Evolutionary conservation across 2,888 invertebrate genomes (phyloP), one percentile per base, ranked within the genome.

Genomic region (Oasisia sp.): DNA sequence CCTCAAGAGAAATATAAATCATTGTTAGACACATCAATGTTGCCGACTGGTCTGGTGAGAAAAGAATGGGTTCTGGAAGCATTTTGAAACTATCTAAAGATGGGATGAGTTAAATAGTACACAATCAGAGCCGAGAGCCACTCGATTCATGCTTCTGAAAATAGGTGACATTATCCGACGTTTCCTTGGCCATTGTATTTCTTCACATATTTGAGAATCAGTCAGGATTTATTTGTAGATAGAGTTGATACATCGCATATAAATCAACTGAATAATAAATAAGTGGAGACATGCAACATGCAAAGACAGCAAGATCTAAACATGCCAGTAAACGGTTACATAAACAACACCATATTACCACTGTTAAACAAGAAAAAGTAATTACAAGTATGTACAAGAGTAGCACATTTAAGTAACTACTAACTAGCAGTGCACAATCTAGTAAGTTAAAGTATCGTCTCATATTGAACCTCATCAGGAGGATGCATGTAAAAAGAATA

Each of bases 391-490:
- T 19, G 74, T 74, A 74, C 74, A 19, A 27, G 74, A 74, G 74
- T 74, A 74, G 27, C 74, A 74, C 74, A 74, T 74, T 74, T 74
- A 74, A 74, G 74, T 74, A 74, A 74, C 27, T 74, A 74, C 74
- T 74, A 74, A 74, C 74, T 74, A 74, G 27, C 27, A 74, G n/a
- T 74, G 74, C 74, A 74, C 74, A 74, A 74, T 50, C 50, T 19
- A 74, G 74, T 74, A 74, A 74, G 38, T 38, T 38, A 38, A 38
- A 38, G 74, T 27, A 74, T 74, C 74, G 7, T 74, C 27, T n/a
- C n/a, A 74, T 74, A 74, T 7, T 74, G 74, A 74, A 74, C 74
- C 74, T 74, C 74, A 74, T 74, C n/a, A 7, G 74, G 74, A 74
- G 74, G 74, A 74, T 74, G 74, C 74, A 74, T 74, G 74, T 27